Conservation (phyloP, 2,797 vertebrate genomes). For the Phalanger gymnotis region DNA sequence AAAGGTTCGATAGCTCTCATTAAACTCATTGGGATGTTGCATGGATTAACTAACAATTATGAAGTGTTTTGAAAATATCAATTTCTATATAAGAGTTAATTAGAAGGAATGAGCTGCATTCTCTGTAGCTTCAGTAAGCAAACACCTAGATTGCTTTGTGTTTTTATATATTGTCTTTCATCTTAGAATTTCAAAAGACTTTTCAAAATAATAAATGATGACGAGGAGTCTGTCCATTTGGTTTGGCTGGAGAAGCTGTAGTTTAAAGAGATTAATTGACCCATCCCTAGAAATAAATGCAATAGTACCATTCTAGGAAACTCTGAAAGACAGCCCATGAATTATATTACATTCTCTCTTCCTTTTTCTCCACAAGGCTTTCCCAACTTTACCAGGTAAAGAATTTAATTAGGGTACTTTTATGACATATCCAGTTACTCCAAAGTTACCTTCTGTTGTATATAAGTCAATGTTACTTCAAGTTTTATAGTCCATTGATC, state of each 20-base stretch:
- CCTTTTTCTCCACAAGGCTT: background rate
- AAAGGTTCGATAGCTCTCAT: background rate
- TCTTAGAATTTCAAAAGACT: background rate
- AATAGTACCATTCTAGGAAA: background rate
- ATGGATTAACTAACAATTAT: background rate
- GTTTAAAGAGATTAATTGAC: background rate
- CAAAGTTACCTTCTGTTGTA: background rate
- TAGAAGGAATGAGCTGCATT: conserved; percentile 13
- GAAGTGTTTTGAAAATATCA: conserved; percentile 6
- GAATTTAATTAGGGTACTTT: background rate
- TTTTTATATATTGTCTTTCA: conserved; percentile 1
- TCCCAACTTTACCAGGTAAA: background rate
- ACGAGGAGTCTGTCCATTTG: background rate
- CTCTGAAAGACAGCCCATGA: background rate
- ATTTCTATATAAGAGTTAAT: background rate
- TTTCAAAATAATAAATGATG: conserved; percentile 6
- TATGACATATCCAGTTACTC: background rate
- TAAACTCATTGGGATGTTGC: background rate
- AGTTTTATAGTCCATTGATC: background rate
- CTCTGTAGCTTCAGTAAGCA: conserved; percentile 37
- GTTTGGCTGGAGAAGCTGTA: background rate
- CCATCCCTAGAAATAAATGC: background rate
- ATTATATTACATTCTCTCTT: background rate
- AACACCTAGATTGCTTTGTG: background rate
- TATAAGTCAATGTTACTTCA: background rate